phyloP scores from a whole-genome alignment of 92 coral and sea anemone species.

The Bergia sp. region DNA sequence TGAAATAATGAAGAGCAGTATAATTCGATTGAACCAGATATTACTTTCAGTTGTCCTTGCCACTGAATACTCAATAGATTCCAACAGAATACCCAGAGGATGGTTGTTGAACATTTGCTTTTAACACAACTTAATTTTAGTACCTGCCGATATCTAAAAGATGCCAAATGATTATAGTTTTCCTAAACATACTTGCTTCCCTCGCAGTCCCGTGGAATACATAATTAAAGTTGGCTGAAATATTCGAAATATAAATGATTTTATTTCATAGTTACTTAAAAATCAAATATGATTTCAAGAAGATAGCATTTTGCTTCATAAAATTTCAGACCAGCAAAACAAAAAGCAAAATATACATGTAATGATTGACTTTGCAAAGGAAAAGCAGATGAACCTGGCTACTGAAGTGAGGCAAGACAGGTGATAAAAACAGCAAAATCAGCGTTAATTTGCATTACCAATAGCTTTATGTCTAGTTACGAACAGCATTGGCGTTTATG shows the following conservation, averaged over 20 bases:
- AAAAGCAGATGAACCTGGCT: too few species aligned
- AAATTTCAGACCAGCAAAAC: too few species aligned
- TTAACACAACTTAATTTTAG: background rate
- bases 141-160: background rate
- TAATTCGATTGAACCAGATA: background rate
- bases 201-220: background rate
- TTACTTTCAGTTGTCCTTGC: background rate
- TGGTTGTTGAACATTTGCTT: background rate
- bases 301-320: too few species aligned
- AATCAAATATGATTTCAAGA: too few species aligned
- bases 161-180: background rate
- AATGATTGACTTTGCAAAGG: too few species aligned
- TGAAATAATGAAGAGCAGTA: too few species aligned
- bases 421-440: too few species aligned
- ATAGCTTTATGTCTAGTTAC: background rate
- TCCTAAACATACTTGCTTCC: too few species aligned
- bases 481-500: background rate
- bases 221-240: background rate
- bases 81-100: background rate
- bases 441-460: too few species aligned
- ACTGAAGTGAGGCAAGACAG: too few species aligned
- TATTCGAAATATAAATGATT: background rate
- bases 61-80: background rate
- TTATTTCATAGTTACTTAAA: too few species aligned
- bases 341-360: too few species aligned